Evolutionary conservation across 2,888 invertebrate species (phyloP).

Genomic region (Caprella mutica): DNA sequence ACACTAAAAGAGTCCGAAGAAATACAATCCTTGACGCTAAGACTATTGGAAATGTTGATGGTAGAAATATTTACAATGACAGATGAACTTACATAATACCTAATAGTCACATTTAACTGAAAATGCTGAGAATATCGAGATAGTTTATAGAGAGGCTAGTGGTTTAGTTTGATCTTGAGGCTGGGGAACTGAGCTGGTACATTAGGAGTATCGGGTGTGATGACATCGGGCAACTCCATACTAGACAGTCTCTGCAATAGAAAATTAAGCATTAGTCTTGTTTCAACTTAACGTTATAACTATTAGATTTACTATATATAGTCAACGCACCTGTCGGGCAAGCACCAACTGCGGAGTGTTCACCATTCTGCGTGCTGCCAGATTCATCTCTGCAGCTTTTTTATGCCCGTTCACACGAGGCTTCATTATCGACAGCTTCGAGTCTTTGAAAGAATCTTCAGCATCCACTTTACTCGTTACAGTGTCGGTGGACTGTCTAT

Average conservation of each 20-base stretch:
- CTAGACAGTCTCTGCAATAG: conserved; percentile 23
- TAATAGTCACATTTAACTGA: too few relatives aligned
- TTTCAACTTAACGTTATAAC: neutral
- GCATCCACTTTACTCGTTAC: too few relatives aligned
- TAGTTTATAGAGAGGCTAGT: too few relatives aligned
- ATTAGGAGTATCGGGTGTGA: conserved; percentile 23
- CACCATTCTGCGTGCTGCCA: neutral
- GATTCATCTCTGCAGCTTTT: neutral
- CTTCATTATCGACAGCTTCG: neutral
- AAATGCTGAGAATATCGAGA: too few relatives aligned
- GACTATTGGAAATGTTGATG: too few relatives aligned
- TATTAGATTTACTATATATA: neutral
- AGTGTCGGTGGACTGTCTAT: too few relatives aligned
- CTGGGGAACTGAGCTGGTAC: neutral
- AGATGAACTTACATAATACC: too few relatives aligned
- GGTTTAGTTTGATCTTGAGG: neutral
- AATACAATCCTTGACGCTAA: too few relatives aligned
- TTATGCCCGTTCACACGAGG: neutral
- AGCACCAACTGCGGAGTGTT: conserved; percentile 23
- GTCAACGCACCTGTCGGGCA: conserved; percentile 25
- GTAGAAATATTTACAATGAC: too few relatives aligned
- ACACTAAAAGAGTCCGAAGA: too few relatives aligned
- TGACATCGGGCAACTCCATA: conserved; percentile 26
- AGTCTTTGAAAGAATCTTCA: too few relatives aligned
- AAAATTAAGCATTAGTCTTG: too few relatives aligned